Percentiles rank a stretch among this genome's conserved stretches.
Evolutionary conservation across 2,113 vertebrate genomes (phyloP).

Genomic region (Etheostoma cragini): DNA sequence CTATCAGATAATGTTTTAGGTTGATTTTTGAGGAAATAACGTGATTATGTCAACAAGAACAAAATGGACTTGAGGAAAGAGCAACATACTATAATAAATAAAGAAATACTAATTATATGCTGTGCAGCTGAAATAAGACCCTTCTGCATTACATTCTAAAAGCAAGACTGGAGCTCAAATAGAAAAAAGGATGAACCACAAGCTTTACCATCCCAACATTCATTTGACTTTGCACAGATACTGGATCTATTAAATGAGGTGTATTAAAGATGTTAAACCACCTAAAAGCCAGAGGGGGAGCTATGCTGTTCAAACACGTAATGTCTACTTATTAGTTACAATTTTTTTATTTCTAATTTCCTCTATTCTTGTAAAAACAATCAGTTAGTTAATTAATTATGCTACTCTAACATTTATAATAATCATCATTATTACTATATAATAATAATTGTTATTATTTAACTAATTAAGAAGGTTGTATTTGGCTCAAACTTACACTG

Average conservation of each 20-base stretch:
- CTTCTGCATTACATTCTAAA: background rate
- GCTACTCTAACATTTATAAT: background rate
- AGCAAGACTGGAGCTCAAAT: background rate
- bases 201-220: background rate
- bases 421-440: background rate
- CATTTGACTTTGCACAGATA: constrained; percentile 1
- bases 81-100: background rate
- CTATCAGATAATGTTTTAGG: background rate
- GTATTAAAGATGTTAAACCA: constrained; percentile 37
- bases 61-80: background rate
- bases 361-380: background rate
- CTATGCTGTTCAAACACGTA: constrained; percentile 32
- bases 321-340: background rate
- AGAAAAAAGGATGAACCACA: background rate
- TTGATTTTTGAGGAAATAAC: background rate
- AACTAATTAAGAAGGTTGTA: background rate
- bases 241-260: constrained; percentile 15
- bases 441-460: background rate
- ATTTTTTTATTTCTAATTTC: constrained; percentile 22
- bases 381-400: background rate
- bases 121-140: background rate
- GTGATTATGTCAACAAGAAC: background rate
- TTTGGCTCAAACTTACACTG: background rate
- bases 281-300: constrained; percentile 63
- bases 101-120: background rate